Evolutionary conservation across 1,140 invertebrate species (phyloP), one percentile per base, ranked within the genome.

Genomic region (Limonius californicus): DNA sequence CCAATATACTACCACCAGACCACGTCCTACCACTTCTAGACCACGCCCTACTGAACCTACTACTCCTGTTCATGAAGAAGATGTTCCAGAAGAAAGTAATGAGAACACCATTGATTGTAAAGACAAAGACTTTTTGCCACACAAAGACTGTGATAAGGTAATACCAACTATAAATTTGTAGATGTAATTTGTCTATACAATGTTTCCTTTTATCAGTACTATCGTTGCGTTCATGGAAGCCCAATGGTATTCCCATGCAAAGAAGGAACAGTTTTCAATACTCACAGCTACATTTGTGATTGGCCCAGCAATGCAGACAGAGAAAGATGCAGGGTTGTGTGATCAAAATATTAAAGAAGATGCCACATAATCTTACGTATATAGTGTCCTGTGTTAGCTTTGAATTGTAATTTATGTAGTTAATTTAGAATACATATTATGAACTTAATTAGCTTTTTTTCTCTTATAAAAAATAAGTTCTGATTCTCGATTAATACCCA

Each of bases 171-270:
- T 19, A 21, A 30, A 54, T 43, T 23, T 21, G n/a, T 9, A 18
- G n/a, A 57, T 18, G 6, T 16, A 60, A 54, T n/a, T 27, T 27
- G 23, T 3, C 9, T 4, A 27, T 27, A 27, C 3, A 27, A 27
- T 27, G 23, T 27, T 27, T 27, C 9, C 62, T 67, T 67, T 75
- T 67, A 64, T 18, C 76, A 92, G 90, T 93, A 91, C 68, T 92
- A 89, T 77, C 83, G 88, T 54, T 93, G 91, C 70, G 87, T 88
- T 4, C 85, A 91, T 72, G 88, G 87, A 16, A 85, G 86, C 70
- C 83, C 85, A 4, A 76, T 87, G n/a, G 82, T 85, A 68, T 90
- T 89, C 70, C 78, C 81, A 15, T 92, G 90, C 70, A 82, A 84
- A 63, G 78, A 83, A 1, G 88, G 88, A 18, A 87, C 89, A 0